These are phyloP conservation scores for Thamnophis sirtalis DNA, from an alignment of 2,113 vertebrate species.

Conservation along the genomic window DNA sequence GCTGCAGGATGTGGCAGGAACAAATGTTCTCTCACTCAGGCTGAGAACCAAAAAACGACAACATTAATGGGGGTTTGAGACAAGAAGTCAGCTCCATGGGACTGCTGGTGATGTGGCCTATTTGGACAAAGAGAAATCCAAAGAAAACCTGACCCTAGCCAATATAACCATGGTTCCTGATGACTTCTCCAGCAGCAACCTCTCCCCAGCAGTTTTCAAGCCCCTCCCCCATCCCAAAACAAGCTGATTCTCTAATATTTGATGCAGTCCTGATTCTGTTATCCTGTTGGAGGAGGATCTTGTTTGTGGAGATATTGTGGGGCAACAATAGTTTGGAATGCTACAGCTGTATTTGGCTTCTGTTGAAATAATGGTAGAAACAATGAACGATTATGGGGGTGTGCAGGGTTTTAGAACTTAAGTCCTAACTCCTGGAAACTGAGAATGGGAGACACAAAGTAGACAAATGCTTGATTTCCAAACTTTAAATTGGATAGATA, in stretches of 20 bases:
- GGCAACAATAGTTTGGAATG: neutral
- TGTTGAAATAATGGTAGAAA: neutral
- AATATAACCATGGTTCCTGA: constrained; percentile 37
- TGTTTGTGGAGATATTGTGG: neutral
- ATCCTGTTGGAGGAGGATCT: neutral
- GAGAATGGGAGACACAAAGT: neutral
- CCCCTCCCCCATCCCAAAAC: neutral
- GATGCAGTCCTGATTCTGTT: neutral
- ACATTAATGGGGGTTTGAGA: constrained; percentile 84
- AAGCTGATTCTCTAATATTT: neutral
- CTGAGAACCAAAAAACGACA: constrained; percentile 87
- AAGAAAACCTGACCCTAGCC: constrained; percentile 39
- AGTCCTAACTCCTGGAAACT: neutral
- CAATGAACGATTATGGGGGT: neutral
- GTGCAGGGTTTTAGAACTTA: neutral
- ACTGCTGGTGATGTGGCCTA: constrained; percentile 76
- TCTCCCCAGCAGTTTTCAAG: constrained; percentile 43
- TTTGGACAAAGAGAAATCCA: constrained; percentile 81
- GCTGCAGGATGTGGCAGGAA: neutral
- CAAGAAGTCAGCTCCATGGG: constrained; percentile 81
- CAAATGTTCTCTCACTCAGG: neutral
- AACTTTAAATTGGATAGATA: neutral
- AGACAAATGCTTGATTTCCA: neutral
- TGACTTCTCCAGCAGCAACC: constrained; percentile 2
- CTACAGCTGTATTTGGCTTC: neutral